A percentile compares a stretch with the other conserved stretches of the same genome.
These are phyloP conservation scores for Lindbergichthys nudifrons DNA, from an alignment of 2,797 vertebrate genomes.

Conservation along the genomic window DNA sequence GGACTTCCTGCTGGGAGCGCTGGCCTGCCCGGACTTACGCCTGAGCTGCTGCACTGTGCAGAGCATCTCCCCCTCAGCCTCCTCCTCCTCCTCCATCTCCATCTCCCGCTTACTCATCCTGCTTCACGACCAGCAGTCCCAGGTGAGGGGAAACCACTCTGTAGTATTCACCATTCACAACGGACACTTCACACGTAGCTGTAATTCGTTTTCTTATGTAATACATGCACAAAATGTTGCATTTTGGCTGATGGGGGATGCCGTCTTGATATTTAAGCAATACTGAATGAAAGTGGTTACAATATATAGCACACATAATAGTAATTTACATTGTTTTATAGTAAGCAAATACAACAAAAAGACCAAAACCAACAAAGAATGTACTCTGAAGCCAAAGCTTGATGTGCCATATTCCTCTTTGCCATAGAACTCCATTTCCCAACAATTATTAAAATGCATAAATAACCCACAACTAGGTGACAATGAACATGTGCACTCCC, in stretches of 20 bases:
- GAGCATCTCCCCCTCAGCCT: constrained; percentile 72
- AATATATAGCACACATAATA: neutral
- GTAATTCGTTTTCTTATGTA: neutral
- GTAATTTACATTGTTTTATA: neutral
- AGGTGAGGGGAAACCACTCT: constrained; percentile 68
- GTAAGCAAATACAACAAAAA: neutral
- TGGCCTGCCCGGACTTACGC: constrained; percentile 78
- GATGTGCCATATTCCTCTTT: neutral
- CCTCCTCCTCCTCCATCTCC: constrained; percentile 62
- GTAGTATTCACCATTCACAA: constrained; percentile 2
- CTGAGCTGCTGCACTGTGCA: constrained; percentile 84
- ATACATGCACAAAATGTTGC: neutral
- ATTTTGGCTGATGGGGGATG: neutral
- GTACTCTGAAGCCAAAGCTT: neutral
- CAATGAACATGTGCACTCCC: neutral
- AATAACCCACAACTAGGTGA: neutral
- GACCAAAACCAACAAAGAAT: no score
- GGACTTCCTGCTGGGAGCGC: constrained; percentile 82
- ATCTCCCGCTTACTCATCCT: constrained; percentile 80
- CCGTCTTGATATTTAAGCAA: neutral
- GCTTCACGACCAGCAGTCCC: constrained; percentile 78
- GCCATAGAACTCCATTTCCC: no score
- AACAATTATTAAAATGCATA: neutral
- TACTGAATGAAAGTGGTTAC: neutral
- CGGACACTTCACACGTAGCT: neutral